Evolutionary conservation across 2,113 vertebrate species (phyloP).

Genomic region (Macrotis lagotis): DNA sequence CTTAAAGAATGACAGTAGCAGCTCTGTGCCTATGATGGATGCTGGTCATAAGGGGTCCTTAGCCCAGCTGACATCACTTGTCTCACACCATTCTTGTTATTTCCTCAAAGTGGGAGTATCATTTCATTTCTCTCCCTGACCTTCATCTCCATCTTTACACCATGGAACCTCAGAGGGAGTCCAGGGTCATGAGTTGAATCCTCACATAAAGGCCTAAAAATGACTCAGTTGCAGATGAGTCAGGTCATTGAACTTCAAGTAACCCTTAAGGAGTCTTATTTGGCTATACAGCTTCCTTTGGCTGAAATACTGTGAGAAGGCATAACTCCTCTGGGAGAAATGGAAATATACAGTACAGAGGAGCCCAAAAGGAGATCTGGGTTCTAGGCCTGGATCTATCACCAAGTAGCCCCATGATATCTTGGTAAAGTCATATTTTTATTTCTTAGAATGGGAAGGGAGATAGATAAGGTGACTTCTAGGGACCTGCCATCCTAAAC

Average conservation of each 20-base stretch:
- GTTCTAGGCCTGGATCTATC: neutral
- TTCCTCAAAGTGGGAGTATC: neutral
- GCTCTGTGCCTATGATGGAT: neutral
- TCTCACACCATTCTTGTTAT: neutral
- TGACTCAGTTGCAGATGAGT: neutral
- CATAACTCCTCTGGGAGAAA: conserved; percentile 22
- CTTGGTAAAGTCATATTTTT: neutral
- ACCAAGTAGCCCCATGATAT: neutral
- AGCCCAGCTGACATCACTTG: neutral
- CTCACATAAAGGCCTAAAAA: neutral
- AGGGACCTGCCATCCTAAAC: neutral
- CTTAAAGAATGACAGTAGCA: too few species aligned
- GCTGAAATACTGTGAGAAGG: neutral
- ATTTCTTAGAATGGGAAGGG: neutral
- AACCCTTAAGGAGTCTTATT: neutral
- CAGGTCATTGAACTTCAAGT: neutral
- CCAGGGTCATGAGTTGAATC: neutral
- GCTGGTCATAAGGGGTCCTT: neutral
- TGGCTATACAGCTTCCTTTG: neutral
- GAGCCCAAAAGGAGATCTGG: neutral
- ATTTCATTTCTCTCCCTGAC: neutral
- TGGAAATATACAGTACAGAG: neutral
- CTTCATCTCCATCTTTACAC: neutral
- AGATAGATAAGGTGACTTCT: neutral
- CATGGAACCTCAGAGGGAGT: neutral